Percentiles rank a stretch among this genome's conserved stretches.
Evolutionary conservation across 2,888 invertebrate species (phyloP).

Genomic region (Cosmorhoe ocellata): DNA sequence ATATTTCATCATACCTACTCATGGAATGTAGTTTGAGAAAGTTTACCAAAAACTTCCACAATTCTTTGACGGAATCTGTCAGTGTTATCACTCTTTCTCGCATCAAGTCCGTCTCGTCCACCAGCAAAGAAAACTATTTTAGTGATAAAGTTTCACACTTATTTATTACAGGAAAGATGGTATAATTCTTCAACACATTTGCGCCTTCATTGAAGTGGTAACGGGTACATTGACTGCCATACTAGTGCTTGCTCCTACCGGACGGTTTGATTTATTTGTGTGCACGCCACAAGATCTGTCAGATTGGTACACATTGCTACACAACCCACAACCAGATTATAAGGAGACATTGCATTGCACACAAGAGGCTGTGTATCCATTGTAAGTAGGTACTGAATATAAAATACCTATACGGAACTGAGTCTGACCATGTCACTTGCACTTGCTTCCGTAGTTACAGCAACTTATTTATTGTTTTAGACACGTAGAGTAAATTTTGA

Average conservation of each 20-base stretch:
- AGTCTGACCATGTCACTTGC: no score
- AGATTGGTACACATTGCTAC: constrained; percentile 98
- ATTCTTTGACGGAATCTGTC: no score
- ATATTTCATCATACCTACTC: neutral
- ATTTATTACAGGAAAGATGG: constrained; percentile 85
- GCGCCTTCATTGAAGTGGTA: constrained; percentile 91
- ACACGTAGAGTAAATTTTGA: no score
- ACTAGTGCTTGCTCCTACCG: constrained; percentile 91
- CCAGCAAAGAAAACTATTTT: neutral
- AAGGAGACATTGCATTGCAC: constrained; percentile 95
- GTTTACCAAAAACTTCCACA: no score
- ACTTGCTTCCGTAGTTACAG: no score
- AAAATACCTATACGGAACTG: no score
- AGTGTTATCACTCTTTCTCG: no score
- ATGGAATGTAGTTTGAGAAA: no score
- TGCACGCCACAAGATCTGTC: constrained; percentile 91
- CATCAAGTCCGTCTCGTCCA: no score
- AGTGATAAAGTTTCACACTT: neutral
- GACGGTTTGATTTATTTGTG: constrained; percentile 88
- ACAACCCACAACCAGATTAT: constrained; percentile 97
- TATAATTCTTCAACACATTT: constrained; percentile 89
- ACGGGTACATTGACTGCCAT: constrained; percentile 90
- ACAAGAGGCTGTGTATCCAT: constrained; percentile 98
- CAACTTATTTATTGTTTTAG: no score
- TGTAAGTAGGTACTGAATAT: constrained; percentile 84